Evolutionary conservation across 2,797 vertebrate species (phyloP).

Genomic region (Clarias fuscus): DNA sequence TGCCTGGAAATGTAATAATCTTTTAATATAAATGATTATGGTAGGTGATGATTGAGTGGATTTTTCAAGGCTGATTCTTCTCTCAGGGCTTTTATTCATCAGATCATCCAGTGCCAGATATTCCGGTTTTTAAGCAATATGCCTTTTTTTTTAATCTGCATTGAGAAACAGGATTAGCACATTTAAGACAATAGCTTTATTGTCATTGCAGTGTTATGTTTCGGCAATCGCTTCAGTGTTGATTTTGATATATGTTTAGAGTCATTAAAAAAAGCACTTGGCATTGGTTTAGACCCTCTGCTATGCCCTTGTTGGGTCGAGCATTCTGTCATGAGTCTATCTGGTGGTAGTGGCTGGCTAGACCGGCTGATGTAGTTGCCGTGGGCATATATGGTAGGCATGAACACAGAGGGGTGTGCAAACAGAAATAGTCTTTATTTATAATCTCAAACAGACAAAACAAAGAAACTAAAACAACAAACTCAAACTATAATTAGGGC

Average conservation of each 20-base stretch:
- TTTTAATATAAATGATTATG: conserved; percentile 21
- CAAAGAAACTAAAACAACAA: too few relatives aligned
- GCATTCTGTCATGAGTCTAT: too few relatives aligned
- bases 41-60: neutral
- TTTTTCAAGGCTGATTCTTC: conserved; percentile 22
- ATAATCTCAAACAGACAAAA: too few relatives aligned
- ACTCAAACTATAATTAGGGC: too few relatives aligned
- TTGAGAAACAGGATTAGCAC: neutral
- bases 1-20: conserved; percentile 16
- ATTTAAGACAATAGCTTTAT: neutral
- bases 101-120: neutral
- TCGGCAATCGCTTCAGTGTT: too few relatives aligned
- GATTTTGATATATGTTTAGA: neutral
- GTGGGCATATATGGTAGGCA: too few relatives aligned
- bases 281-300: conserved; percentile 12
- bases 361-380: too few relatives aligned
- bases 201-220: too few relatives aligned
- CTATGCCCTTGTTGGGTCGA: too few relatives aligned
- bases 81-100: neutral
- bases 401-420: too few relatives aligned
- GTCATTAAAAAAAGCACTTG: neutral
- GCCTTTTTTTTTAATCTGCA: neutral
- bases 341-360: too few relatives aligned
- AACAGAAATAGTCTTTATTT: too few relatives aligned
- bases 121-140: neutral